A percentile compares a stretch with the other conserved stretches of the same genome.
Conservation (phyloP, 1,140 invertebrate species). For the Papilio polyxenes region DNA sequence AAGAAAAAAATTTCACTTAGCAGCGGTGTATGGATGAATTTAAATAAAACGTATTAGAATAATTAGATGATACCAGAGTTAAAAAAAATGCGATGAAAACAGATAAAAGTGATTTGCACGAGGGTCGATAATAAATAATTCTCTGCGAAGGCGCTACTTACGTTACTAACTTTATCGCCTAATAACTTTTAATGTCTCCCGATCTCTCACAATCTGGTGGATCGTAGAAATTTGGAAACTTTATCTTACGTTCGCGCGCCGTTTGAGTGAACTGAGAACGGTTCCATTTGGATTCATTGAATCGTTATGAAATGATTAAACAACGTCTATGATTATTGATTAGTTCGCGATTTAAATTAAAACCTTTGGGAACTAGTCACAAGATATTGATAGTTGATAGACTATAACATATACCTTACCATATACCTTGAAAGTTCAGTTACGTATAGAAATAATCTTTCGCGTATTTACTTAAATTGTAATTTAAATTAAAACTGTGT, state of each 20-base stretch:
- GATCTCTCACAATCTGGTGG: slow-evolving; percentile 40
- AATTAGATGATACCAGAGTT: background rate
- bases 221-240: slow-evolving; percentile 38
- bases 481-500: background rate
- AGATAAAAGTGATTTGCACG: slow-evolving; percentile 32
- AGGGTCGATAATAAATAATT: slow-evolving; percentile 33
- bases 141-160: slow-evolving; percentile 32
- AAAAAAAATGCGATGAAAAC: slow-evolving; percentile 5
- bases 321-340: slow-evolving; percentile 29
- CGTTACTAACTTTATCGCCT: slow-evolving; percentile 38
- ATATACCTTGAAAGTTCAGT: background rate
- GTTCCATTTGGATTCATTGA: slow-evolving; percentile 36
- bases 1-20: background rate
- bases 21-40: background rate
- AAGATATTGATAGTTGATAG: background rate
- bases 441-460: background rate
- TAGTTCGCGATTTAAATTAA: slow-evolving; percentile 13
- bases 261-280: slow-evolving; percentile 37
- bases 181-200: slow-evolving; percentile 39
- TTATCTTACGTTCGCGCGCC: slow-evolving; percentile 33
- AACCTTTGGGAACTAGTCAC: background rate
- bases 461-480: background rate
- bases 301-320: slow-evolving; percentile 37
- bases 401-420: background rate
- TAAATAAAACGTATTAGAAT: background rate